Conservation (phyloP, 2,113 vertebrate genomes). For the Lota lota region DNA sequence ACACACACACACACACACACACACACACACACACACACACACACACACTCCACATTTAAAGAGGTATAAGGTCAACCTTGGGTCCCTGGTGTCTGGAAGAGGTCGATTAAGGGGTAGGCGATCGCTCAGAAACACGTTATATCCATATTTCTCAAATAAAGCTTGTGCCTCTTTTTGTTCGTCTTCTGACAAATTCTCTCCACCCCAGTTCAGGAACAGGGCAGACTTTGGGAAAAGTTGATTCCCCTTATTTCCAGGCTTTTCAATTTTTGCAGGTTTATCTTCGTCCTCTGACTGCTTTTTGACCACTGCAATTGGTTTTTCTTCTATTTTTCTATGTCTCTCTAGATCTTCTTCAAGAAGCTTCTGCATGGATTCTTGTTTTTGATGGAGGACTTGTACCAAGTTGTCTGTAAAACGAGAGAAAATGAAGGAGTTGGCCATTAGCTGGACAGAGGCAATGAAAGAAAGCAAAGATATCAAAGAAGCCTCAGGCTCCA, state of each 20-base stretch:
- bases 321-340: neutral
- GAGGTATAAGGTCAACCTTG: slow-evolving; percentile 38
- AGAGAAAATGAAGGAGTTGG: too few relatives aligned
- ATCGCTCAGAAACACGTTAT: slow-evolving; percentile 71
- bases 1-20: too few relatives aligned
- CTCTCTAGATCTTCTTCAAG: slow-evolving; percentile 14
- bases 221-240: slow-evolving; percentile 58
- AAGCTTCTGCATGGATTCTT: slow-evolving; percentile 37
- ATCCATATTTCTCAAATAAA: slow-evolving; percentile 62
- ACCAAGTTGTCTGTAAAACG: slow-evolving; percentile 20
- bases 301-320: neutral
- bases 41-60: neutral
- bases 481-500: too few relatives aligned
- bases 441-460: too few relatives aligned
- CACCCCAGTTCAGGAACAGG: slow-evolving; percentile 63
- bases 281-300: slow-evolving; percentile 6
- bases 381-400: slow-evolving; percentile 29
- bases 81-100: slow-evolving; percentile 60
- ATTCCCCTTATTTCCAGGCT: neutral
- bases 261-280: neutral
- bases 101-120: slow-evolving; percentile 58
- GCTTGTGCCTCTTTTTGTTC: slow-evolving; percentile 62
- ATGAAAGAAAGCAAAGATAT: too few relatives aligned
- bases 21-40: too few relatives aligned
- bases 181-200: slow-evolving; percentile 47